phyloP scores from a whole-genome alignment of 2,797 vertebrate genomes.

The Remorina albescens region DNA sequence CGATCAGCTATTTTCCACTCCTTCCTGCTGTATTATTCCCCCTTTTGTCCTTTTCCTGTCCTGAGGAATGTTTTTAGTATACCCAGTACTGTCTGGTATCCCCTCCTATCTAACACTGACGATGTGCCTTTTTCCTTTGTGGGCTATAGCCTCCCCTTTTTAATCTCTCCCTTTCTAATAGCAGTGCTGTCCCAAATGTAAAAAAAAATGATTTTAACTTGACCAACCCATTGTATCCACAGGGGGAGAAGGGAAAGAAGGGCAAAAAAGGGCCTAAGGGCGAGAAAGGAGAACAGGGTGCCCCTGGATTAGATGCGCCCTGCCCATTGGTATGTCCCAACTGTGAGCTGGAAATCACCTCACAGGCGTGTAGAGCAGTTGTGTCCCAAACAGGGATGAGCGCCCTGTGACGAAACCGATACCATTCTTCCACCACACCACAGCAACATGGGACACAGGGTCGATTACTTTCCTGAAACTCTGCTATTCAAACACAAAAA shows the following conservation, averaged over 20 bases:
- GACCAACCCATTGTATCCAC: slow-evolving; percentile 95
- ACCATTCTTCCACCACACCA: slow-evolving; percentile 45
- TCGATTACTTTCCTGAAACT: neutral
- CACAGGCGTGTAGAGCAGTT: slow-evolving; percentile 74
- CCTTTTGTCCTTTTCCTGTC: slow-evolving; percentile 75
- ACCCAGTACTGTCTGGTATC: slow-evolving; percentile 73
- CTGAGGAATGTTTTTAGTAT: slow-evolving; percentile 77
- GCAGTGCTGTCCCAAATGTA: slow-evolving; percentile 64
- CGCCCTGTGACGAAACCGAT: slow-evolving; percentile 74
- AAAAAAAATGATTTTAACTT: slow-evolving; percentile 82
- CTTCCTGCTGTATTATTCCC: slow-evolving; percentile 73
- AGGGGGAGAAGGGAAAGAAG: slow-evolving; percentile 99
- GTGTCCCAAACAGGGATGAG: slow-evolving; percentile 80
- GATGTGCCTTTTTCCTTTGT: slow-evolving; percentile 73
- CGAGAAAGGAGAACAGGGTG: slow-evolving; percentile 99
- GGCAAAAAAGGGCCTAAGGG: slow-evolving; percentile 99
- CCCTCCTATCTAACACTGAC: slow-evolving; percentile 84
- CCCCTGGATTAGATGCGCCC: slow-evolving; percentile 99
- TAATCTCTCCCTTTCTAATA: slow-evolving; percentile 75
- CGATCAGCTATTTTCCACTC: slow-evolving; percentile 69
- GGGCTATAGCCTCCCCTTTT: slow-evolving; percentile 68
- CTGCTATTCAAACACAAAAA: slow-evolving; percentile 25
- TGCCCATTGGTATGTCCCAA: slow-evolving; percentile 99
- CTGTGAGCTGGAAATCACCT: slow-evolving; percentile 82
- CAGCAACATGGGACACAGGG: slow-evolving; percentile 15